Evolutionary conservation across 2,113 vertebrate genomes (phyloP), one percentile per base, ranked within the genome.

Genomic region (Sapajus apella): DNA sequence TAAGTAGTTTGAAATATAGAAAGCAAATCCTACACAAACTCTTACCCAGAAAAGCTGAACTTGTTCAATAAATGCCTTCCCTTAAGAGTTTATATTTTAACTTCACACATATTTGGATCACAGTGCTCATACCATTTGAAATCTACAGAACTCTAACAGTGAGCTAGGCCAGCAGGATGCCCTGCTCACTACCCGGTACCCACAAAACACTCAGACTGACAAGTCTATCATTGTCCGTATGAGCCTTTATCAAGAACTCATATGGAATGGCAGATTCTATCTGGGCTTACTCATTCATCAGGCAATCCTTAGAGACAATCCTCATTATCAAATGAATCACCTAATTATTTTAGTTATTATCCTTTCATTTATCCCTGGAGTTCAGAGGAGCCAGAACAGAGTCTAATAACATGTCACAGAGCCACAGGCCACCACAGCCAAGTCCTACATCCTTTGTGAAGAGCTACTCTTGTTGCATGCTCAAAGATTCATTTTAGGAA

Each of bases 401-500:
- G 23, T 43, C 73, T n/a, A 14, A 30, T 8, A 76, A 25, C 45
- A 32, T 0, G 8, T 45, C 30, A 45, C 56, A n/a, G 1, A 30
- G 58, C 52, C 77, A 47, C 23, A 81, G 61, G 58, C 89, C 25
- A 21, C 21, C 20, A 8, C 75, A 10, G 21, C 64, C 1, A 35
- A 17, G 11, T 13, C 77, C n/a, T 30, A 0, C 2, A 10, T 35
- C 76, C 25, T 88, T 68, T 17, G 10, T 20, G 72, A 95, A 75
- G 47, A 82, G 27, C 58, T 81, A 3, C 72, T 20, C 61, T 64
- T 40, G 40, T 14, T 87, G 32, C 47, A 11, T 30, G 45, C 72
- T 92, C 84, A 30, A 58, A 81, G 70, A 76, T 87, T 80, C 40
- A n/a, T 47, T 90, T 95, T 66, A 94, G 66, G 55, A 77, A 55